Base-by-base conservation (phyloP, 2,797 vertebrate species). In the Cryptoblepharus egeriae region DNA sequence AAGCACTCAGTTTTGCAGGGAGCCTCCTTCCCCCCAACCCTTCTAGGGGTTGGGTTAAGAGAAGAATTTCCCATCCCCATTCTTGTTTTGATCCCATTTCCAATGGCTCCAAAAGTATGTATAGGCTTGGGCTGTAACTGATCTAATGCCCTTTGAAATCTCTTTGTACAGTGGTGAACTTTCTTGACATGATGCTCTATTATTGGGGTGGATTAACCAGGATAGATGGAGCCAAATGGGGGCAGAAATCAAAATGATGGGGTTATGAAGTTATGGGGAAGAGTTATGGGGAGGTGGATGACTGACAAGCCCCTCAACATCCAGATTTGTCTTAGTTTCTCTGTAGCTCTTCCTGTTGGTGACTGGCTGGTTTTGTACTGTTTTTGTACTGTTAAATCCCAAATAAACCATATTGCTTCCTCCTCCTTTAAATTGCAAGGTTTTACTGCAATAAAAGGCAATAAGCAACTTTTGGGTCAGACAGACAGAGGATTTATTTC, bases 241-340 rank as follows among this genome's bases (percentile, higher is more conserved):
- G 45, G 42, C 79, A 64, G 68, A 80, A 80, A 18, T 35, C 79
- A 75, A 75, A 67, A 58, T 11, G n/a, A n/a, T n/a, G n/a, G n/a
- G n/a, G n/a, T n/a, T n/a, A n/a, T n/a, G n/a, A n/a, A n/a, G n/a
- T n/a, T n/a, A n/a, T n/a, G n/a, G n/a, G n/a, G n/a, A n/a, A n/a
- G n/a, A n/a, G n/a, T n/a, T n/a, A n/a, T n/a, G n/a, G n/a, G n/a
- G n/a, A n/a, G n/a, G n/a, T n/a, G n/a, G n/a, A n/a, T n/a, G n/a
- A n/a, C n/a, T n/a, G n/a, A n/a, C 60, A n/a, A 2, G 24, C 22
- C 10, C 39, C 35, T 39, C 9, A 39, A 11, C 67, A 16, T 39
- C 9, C 10, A 26, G 5, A 10, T 28, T 11, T 26, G 37, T 28
- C 3, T n/a, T n/a, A n/a, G n/a, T n/a, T n/a, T 63, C n/a, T 69